Conservation (phyloP, 2,888 invertebrate species). For the Callosobruchus maculatus region DNA sequence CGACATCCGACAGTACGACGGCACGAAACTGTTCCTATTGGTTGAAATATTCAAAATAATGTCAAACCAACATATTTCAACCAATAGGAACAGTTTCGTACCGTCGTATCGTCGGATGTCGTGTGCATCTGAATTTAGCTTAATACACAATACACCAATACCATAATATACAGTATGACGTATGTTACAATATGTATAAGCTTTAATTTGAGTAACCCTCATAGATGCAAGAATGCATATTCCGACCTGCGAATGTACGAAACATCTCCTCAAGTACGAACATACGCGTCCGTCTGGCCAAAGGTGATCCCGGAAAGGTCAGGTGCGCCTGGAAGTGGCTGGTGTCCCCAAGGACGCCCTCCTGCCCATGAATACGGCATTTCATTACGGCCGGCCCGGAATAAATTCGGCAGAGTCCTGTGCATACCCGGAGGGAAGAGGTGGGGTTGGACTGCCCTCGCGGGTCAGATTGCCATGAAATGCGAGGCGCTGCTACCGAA, state of each 20-base stretch:
- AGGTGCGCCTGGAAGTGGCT: conserved; percentile 20
- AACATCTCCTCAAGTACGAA: not conserved
- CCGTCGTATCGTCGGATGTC: too few species aligned
- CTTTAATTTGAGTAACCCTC: not conserved
- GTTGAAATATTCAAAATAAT: too few species aligned
- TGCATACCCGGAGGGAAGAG: not conserved
- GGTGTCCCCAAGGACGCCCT: conserved; percentile 32
- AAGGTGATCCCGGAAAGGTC: not conserved
- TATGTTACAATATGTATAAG: too few species aligned
- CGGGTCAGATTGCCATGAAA: conserved; percentile 42
- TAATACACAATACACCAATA: too few species aligned
- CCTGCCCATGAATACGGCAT: conserved; percentile 50
- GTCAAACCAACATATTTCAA: too few species aligned
- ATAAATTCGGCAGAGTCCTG: conserved; percentile 41
- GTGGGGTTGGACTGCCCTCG: conserved; percentile 39
- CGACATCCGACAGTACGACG: too few species aligned
- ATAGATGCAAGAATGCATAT: too few species aligned
- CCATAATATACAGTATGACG: too few species aligned
- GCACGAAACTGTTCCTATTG: too few species aligned
- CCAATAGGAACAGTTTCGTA: too few species aligned
- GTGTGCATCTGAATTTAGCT: too few species aligned
- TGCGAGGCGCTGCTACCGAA: not conserved
- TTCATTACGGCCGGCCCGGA: conserved; percentile 46
- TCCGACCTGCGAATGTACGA: not conserved
- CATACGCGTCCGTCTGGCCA: not conserved